Conservation (phyloP, 2,113 vertebrate species). For the Sphaerodactylus townsendi region DNA sequence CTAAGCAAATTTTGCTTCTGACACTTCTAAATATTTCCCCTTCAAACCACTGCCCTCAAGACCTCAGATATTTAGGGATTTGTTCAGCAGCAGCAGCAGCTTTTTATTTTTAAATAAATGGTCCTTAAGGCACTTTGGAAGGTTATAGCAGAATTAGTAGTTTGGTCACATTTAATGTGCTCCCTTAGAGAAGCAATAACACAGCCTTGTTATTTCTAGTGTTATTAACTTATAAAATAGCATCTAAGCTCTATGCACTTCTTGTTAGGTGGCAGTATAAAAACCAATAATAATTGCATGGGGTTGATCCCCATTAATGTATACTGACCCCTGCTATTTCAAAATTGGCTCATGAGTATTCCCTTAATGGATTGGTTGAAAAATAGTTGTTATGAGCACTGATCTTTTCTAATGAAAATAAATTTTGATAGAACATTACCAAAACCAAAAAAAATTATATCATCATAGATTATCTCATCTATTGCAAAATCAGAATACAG, state of each 20-base stretch:
- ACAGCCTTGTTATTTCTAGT: conserved; percentile 63
- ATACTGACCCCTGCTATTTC: conserved; percentile 54
- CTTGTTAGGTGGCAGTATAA: conserved; percentile 48
- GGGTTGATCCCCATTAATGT: conserved; percentile 51
- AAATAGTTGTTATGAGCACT: conserved; percentile 1
- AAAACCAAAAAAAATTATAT: background rate
- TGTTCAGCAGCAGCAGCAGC: conserved; percentile 47
- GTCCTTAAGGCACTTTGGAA: conserved; percentile 53
- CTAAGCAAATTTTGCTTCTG: conserved; percentile 43
- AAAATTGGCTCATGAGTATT: conserved; percentile 43
- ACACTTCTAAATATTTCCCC: conserved; percentile 53
- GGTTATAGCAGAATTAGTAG: conserved; percentile 61
- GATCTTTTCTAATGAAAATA: conserved; percentile 6
- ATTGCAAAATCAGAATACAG: background rate
- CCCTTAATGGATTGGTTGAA: conserved; percentile 6
- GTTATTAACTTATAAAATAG: conserved; percentile 56
- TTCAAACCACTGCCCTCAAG: conserved; percentile 54
- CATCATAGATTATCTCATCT: background rate
- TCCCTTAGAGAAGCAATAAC: conserved; percentile 57
- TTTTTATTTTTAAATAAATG: conserved; percentile 68
- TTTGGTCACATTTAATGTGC: conserved; percentile 60
- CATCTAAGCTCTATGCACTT: conserved; percentile 39
- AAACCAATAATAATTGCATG: conserved; percentile 33
- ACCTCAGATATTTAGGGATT: conserved; percentile 47
- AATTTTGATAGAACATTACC: background rate